Evolutionary conservation across 2,888 invertebrate genomes (phyloP), one percentile per base, ranked within the genome.

Genomic region (Timandra comae): DNA sequence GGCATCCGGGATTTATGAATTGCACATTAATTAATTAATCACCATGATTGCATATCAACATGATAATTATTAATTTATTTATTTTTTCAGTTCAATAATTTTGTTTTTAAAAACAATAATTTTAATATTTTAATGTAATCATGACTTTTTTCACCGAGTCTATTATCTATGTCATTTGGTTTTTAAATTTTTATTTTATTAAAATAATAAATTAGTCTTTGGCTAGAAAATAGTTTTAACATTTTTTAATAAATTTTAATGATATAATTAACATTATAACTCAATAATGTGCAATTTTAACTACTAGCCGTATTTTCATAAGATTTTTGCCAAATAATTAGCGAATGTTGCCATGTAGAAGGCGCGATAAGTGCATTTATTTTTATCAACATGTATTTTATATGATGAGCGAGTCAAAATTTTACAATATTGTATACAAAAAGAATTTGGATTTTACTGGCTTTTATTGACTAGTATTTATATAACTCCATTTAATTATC

Each of bases 1-100:
- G 93, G 93, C 25, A 84, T 90, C 50, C 86, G 92, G 63, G 91
- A 91, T 61, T 86, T 84, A 81, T 87, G 84, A 87, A 78, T 69
- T 68, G 52, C 61, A 61, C 53, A 60, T 52, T n/a, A n/a, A n/a
- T n/a, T n/a, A n/a, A n/a, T n/a, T n/a, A n/a, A n/a, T n/a, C n/a
- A 47, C 41, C 50, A 40, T 48, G 30, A 38, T 40, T 40, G 46
- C 49, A 49, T 49, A 49, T 46, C 46, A 49, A 43, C 11, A n/a
- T n/a, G 6, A 29, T 32, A 13, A 31, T 27, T 36, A 13, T 35
- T 21, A 35, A 31, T 24, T 16, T 30, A 33, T 29, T 33, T 30
- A 33, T 29, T 33, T 33, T 9, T n/a, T 19, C 13, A 24, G 19
- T 27, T 32, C 16, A 22, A 16, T 6, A 5, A 16, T 6, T 16